A percentile compares a stretch with the other conserved stretches of the same genome.
Conservation (phyloP, 2,888 invertebrate genomes). For the Lepidocyrtinus sp. region DNA sequence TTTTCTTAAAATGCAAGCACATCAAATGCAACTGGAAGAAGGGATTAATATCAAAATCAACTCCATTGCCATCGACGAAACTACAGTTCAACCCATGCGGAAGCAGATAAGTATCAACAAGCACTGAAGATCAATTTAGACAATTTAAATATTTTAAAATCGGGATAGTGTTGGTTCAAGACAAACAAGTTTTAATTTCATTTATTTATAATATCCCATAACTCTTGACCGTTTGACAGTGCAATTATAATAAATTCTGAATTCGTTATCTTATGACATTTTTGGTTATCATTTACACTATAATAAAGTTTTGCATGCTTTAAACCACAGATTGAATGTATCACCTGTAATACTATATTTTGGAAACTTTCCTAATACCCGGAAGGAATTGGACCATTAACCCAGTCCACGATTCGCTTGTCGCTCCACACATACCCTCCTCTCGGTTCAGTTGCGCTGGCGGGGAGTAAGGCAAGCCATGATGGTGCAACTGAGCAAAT, state of each 20-base stretch:
- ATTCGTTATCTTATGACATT: neutral
- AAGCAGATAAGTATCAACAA: slow-evolving; percentile 43
- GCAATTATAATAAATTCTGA: neutral
- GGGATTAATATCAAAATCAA: slow-evolving; percentile 56
- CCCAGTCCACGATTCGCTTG: slow-evolving; percentile 77
- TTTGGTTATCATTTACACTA: too few species aligned
- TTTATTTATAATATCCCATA: neutral
- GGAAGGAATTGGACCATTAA: slow-evolving; percentile 43
- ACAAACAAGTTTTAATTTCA: neutral
- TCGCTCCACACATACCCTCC: slow-evolving; percentile 80
- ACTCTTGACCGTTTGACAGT: neutral
- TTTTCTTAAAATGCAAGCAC: slow-evolving; percentile 38
- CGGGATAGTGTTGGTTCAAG: neutral
- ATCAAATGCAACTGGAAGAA: slow-evolving; percentile 54
- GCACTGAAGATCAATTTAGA: slow-evolving; percentile 12
- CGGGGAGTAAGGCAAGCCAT: slow-evolving; percentile 77
- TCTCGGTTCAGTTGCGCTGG: slow-evolving; percentile 74
- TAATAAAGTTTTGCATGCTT: too few species aligned
- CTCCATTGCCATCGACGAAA: slow-evolving; percentile 60
- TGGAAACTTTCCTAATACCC: neutral
- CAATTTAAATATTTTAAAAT: neutral
- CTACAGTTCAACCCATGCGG: slow-evolving; percentile 48
- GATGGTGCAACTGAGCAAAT: slow-evolving; percentile 79
- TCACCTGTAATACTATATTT: too few species aligned
- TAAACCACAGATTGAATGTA: too few species aligned